Evolutionary conservation across 1,140 invertebrate genomes (phyloP), one percentile per base, ranked within the genome.

Genomic region (Diuraphis noxia): DNA sequence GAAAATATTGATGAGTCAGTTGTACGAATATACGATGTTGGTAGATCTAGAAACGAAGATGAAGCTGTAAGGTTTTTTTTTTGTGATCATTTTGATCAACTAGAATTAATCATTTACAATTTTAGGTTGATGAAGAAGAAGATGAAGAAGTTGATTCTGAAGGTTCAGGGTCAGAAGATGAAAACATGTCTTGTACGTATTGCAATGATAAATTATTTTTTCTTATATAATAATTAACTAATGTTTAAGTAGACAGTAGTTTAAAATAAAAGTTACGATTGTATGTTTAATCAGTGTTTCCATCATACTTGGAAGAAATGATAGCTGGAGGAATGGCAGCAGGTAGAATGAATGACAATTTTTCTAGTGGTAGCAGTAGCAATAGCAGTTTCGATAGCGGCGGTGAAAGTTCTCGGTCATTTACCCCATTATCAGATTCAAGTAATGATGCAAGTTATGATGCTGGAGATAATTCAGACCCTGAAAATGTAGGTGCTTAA

Each of bases 1-100:
- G 96, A 96, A 91, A 96, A 95, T 92, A 95, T 96, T 81, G 96
- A 97, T 94, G 97, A 98, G 94, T 97, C 97, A 19, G 96, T 96
- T 91, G 96, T 98, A 79, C 95, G 97, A 93, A 93, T 98, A 10
- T 98, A 98, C 93, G 97, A 98, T 93, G 96, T 97, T 89, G 97
- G 97, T 4, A 94, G 96, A 88, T 94, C 95, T 92, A 94, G 96
- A 92, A 96, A 96, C 93, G 96, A 96, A 93, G 96, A 97, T 93
- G 96, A 97, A 93, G 95, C 95, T 92, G 95, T 95, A 92, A 94
- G 93, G n/a, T 93, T 40, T 88, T 92, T 92, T 91, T 56, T 92
- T 84, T 25, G n/a, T 81, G 43, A 86, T 43, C n/a, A 40, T 43
- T 43, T 41, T 40, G 43, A 52, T 92, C 34, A 56, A 40, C 23